phyloP scores from a whole-genome alignment of 2,888 invertebrate genomes.

The Hyles lineata region DNA sequence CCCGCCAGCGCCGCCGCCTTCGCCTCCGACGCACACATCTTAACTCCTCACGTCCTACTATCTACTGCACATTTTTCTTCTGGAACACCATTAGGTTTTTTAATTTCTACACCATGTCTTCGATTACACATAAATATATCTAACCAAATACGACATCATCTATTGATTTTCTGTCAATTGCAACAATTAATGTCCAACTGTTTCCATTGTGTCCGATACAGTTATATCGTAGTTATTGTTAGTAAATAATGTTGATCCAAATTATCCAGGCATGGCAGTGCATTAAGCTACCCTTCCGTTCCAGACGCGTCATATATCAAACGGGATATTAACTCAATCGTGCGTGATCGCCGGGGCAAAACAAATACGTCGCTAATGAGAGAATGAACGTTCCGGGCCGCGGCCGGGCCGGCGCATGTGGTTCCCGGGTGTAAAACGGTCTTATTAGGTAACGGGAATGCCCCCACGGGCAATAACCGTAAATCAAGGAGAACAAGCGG shows the following conservation, averaged over 20 bases:
- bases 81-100: constrained; percentile 53
- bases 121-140: background rate
- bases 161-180: background rate
- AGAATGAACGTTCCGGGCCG: constrained; percentile 74
- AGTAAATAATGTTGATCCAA: constrained; percentile 51
- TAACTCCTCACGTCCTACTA: constrained; percentile 75
- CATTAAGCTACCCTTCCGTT: constrained; percentile 65
- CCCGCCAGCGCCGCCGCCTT: constrained; percentile 67
- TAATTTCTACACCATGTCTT: constrained; percentile 48
- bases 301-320: constrained; percentile 72
- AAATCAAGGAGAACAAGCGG: constrained; percentile 85
- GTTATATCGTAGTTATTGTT: constrained; percentile 49
- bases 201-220: constrained; percentile 28
- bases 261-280: constrained; percentile 52
- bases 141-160: too few species aligned
- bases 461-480: constrained; percentile 85
- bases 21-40: constrained; percentile 66
- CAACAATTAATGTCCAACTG: background rate
- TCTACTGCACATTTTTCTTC: constrained; percentile 69
- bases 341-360: constrained; percentile 74
- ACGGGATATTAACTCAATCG: constrained; percentile 79
- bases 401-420: constrained; percentile 74
- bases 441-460: constrained; percentile 84
- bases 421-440: constrained; percentile 82
- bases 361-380: constrained; percentile 81